Conservation (phyloP, 1,140 invertebrate species). For the Drosophila pandora region DNA sequence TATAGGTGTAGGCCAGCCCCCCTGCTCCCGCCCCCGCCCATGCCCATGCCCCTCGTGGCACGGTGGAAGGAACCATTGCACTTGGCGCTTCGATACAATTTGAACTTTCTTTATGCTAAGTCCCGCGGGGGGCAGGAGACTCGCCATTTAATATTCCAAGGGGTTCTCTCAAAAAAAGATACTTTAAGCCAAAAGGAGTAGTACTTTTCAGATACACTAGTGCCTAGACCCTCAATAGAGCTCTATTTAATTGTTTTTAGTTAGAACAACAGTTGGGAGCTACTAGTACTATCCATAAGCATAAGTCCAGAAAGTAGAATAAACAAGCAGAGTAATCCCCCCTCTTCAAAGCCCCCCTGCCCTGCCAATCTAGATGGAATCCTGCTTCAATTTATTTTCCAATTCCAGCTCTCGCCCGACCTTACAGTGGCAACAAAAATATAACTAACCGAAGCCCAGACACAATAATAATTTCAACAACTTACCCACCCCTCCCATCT, state of each 20-base stretch:
- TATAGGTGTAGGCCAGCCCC: conserved; percentile 31
- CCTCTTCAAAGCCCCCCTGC: background rate
- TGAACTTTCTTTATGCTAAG: conserved; percentile 74
- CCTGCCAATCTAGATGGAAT: background rate
- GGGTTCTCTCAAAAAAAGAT: background rate
- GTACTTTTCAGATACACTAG: too few relatives aligned
- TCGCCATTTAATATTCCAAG: background rate
- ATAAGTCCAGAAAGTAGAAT: too few relatives aligned
- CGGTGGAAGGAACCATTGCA: conserved; percentile 32
- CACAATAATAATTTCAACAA: conserved; percentile 45
- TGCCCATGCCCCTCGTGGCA: too few relatives aligned
- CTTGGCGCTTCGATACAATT: conserved; percentile 74
- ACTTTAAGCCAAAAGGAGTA: too few relatives aligned
- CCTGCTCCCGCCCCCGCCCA: background rate
- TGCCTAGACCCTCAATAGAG: too few relatives aligned
- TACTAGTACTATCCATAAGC: too few relatives aligned
- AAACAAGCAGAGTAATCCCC: too few relatives aligned
- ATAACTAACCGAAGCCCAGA: conserved; percentile 33
- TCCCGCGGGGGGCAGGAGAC: conserved; percentile 10
- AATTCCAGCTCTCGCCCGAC: background rate
- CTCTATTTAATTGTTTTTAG: too few relatives aligned
- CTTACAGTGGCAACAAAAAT: background rate
- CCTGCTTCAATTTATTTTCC: background rate
- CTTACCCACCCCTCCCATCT: background rate
- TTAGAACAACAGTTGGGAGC: too few relatives aligned